Conservation (phyloP, 2,797 vertebrate genomes). For the Toxotes lorentzi region DNA sequence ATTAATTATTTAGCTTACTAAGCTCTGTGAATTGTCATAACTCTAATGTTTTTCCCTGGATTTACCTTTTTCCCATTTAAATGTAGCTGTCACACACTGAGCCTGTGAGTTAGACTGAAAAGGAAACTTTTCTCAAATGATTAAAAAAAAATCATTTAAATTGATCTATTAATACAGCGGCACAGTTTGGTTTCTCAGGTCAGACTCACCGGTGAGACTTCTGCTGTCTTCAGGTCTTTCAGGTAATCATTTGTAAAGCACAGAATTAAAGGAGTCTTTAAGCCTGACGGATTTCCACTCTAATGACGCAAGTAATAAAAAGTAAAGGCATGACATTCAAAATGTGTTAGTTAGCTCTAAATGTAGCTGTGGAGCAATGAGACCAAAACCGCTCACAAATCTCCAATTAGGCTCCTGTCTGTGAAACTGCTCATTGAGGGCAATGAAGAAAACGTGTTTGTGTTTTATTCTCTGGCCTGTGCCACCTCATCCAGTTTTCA, state of each 20-base stretch:
- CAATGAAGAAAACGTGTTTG: background rate
- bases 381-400: background rate
- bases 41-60: background rate
- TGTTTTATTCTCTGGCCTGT: slow-evolving; percentile 13
- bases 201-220: background rate
- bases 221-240: background rate
- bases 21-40: background rate
- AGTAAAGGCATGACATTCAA: slow-evolving; percentile 9
- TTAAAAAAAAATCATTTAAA: no score
- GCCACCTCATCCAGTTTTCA: background rate
- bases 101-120: background rate
- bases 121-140: no score
- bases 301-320: slow-evolving; percentile 16
- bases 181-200: background rate
- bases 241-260: slow-evolving; percentile 11
- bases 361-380: slow-evolving; percentile 6
- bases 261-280: slow-evolving; percentile 5
- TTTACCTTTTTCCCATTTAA: background rate
- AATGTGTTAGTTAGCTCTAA: background rate
- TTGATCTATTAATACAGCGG: no score
- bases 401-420: slow-evolving; percentile 17
- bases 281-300: slow-evolving; percentile 13
- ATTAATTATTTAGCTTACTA: background rate
- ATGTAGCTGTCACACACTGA: slow-evolving; percentile 1
- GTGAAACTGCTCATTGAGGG: background rate